These are phyloP conservation scores for Eurystomus gularis DNA, from an alignment of 2,113 vertebrate genomes.

Conservation along the genomic window DNA sequence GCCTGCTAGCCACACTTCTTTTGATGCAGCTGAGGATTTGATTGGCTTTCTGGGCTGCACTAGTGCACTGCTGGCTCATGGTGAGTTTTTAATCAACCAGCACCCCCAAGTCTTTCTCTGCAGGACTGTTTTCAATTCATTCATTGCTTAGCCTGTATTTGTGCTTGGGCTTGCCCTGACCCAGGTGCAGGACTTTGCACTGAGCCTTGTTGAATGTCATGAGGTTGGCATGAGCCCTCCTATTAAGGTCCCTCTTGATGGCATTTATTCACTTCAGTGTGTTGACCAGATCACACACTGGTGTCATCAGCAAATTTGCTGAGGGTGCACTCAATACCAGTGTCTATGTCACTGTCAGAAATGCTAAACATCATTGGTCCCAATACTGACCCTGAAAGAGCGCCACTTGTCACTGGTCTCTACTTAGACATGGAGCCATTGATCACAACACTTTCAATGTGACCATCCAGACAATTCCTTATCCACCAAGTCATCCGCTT, in stretches of 20 bases:
- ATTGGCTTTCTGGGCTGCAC: no score
- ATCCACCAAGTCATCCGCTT: background rate
- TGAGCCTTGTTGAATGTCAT: background rate
- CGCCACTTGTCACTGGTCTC: background rate
- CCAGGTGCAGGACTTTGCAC: background rate
- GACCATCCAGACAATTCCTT: background rate
- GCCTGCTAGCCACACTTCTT: no score
- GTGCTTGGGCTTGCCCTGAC: no score
- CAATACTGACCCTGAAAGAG: background rate
- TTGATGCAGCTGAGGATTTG: no score
- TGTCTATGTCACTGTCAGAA: background rate
- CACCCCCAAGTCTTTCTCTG: background rate
- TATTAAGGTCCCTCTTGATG: background rate
- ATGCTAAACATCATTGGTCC: background rate
- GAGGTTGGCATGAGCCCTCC: background rate
- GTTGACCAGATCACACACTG: background rate
- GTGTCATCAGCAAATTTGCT: background rate
- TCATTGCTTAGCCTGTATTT: no score
- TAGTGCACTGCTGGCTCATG: no score
- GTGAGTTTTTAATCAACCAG: no score
- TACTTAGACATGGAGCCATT: background rate
- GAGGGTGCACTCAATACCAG: background rate
- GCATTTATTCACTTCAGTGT: background rate
- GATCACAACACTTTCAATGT: background rate
- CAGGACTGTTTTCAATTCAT: background rate